Evolutionary conservation across 23 tunicate genomes (phyloP).

Genomic region (Halocynthia aurantium): DNA sequence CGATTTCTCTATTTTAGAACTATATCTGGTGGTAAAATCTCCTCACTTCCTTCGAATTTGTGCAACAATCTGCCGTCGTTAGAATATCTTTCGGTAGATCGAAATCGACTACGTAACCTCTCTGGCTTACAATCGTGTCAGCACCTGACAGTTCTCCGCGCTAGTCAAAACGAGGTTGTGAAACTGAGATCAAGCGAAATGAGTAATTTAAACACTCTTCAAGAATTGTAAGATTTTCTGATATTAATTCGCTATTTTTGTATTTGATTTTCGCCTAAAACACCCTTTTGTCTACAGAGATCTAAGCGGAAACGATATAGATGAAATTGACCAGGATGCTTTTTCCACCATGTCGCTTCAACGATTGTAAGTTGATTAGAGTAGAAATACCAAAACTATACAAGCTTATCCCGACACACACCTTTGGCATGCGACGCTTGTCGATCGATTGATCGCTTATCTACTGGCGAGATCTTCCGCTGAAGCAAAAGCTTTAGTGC

Average conservation of each 20-base stretch:
- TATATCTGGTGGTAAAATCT: conserved; percentile 52
- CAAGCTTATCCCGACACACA: too few species aligned
- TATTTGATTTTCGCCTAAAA: not conserved
- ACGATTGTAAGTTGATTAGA: conserved; percentile 43
- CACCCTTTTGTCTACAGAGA: conserved; percentile 29
- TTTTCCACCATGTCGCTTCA: conserved; percentile 25
- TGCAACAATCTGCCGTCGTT: conserved; percentile 32
- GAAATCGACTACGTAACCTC: conserved; percentile 35
- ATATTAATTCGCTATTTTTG: not conserved
- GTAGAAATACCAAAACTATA: too few species aligned
- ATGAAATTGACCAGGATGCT: conserved; percentile 27
- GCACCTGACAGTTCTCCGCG: conserved; percentile 36
- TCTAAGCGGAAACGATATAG: conserved; percentile 45
- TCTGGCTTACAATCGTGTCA: conserved; percentile 36
- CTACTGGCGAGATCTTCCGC: too few species aligned
- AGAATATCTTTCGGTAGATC: conserved; percentile 9
- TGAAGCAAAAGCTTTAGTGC: not conserved
- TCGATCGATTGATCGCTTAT: too few species aligned
- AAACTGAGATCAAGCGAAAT: conserved; percentile 17
- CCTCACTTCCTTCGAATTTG: conserved; percentile 23
- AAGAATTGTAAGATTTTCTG: conserved; percentile 34
- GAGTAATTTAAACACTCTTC: conserved; percentile 32
- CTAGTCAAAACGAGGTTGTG: conserved; percentile 29
- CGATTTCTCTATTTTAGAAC: conserved; percentile 16
- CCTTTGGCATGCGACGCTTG: too few species aligned